Evolutionary conservation across 2,888 invertebrate genomes (phyloP), one percentile per base, ranked within the genome.

Genomic region (Luperina nickerlii): DNA sequence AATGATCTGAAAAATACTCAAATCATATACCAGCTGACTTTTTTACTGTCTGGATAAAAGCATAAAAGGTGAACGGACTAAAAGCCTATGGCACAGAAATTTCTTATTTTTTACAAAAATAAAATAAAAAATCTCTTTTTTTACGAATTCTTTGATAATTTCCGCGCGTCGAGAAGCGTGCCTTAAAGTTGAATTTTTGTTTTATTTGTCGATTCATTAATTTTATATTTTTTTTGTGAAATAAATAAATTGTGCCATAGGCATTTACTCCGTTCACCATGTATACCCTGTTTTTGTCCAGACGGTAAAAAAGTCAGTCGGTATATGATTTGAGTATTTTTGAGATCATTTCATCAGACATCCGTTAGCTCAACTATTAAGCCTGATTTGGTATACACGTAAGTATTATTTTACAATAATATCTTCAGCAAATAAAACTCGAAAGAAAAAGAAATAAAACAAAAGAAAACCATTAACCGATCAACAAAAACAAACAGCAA

Each of bases 401-500:
- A 27, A n/a, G 6, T 62, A 45, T 62, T 20, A 38, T 18, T 0
- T 15, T 7, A 51, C 2, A 63, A 51, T 4, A 51, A 60, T 32
- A 70, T 57, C 15, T n/a, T 32, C 51, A 57, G 15, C 4, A 54
- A 51, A 54, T 54, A 18, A 45, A 0, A 9, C 32, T 11, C 1
- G 27, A 45, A 38, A 48, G 38, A 38, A 65, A 57, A 69, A 71
- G 0, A n/a, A 57, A 54, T n/a, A 80, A 45, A 8, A 51, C 45
- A 63, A 68, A 68, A 73, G 24, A 66, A 81, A 60, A 60, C 48
- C 45, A 32, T 38, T 45, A 60, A 42, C 60, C 45, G 15, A 48
- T 45, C 7, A 42, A 32, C 27, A 78, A 79, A 71, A 66, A 72
- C 82, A 60, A 63, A 57, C 62, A 69, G n/a, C 79, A 83, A 84